Evolutionary conservation across 2,888 invertebrate genomes (phyloP), one percentile per base, ranked within the genome.

Genomic region (Tenthredo scrophulariae): DNA sequence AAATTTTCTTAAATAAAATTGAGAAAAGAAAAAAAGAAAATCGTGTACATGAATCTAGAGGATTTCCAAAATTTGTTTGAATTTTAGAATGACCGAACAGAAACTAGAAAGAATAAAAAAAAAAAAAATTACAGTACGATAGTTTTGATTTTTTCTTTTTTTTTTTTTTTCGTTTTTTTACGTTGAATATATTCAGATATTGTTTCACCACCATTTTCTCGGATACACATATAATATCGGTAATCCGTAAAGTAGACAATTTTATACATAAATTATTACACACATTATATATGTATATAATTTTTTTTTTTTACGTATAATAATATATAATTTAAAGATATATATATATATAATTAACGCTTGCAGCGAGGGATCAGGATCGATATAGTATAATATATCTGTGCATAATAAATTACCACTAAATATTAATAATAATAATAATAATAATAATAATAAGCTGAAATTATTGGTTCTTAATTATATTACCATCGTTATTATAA

Each of bases 91-190:
- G 46, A 46, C 1, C 0, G 15, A 46, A 46, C 15, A 10, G 15
- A 46, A 46, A 15, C 46, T 0, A 46, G 1, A 2, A 50, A 15
- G 18, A 50, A n/a, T n/a, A n/a, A 54, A 54, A 18, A 54, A n/a
- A 5, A 50, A 54, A 54, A 54, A n/a, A 54, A 54, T n/a, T 54
- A n/a, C n/a, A n/a, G 7, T 54, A 2, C 7, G 54, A 54, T n/a
- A n/a, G n/a, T 5, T 54, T 54, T n/a, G 54, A 54, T 54, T 54
- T 54, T 18, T 6, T 0, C 50, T 46, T 10, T 67, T 85, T 85
- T 22, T 65, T 40, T 77, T n/a, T 10, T 26, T 0, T 62, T 26
- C 22, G 2, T 22, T 62, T 22, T 62, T 26, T 22, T 33, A 4
- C 33, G 2, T 26, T 62, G 10, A 62, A 22, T 22, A 22, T 22